These are phyloP conservation scores for Manacus vitellinus DNA, from an alignment of 2,113 vertebrate species.

Conservation along the genomic window DNA sequence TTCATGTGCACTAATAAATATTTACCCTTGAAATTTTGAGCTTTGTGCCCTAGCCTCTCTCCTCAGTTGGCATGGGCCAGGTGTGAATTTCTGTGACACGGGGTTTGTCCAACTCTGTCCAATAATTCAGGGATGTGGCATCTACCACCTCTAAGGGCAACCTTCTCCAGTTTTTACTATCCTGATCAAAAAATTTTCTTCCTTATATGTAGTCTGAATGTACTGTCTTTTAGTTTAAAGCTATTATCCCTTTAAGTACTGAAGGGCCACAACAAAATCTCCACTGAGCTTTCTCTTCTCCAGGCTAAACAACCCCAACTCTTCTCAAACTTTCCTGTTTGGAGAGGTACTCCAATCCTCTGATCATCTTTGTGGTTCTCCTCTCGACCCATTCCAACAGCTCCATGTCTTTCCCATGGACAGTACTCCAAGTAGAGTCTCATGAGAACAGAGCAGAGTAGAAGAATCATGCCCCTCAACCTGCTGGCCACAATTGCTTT, in stretches of 20 bases:
- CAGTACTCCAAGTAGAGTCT: background rate
- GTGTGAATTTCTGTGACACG: background rate
- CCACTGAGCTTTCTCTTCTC: background rate
- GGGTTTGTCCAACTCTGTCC: background rate
- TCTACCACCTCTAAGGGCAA: background rate
- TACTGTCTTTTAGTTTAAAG: background rate
- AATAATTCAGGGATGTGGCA: background rate
- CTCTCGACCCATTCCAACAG: background rate
- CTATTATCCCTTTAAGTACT: background rate
- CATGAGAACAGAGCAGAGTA: rapidly evolving
- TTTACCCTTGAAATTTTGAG: background rate
- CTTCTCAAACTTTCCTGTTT: background rate
- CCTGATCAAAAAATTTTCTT: background rate
- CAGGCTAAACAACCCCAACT: background rate
- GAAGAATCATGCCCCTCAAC: rapidly evolving
- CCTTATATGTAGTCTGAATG: rapidly evolving
- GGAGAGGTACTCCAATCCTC: background rate
- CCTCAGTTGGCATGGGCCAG: background rate
- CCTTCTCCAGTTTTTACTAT: background rate
- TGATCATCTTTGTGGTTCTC: background rate
- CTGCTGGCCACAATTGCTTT: background rate
- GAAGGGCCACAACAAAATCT: background rate
- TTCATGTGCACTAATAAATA: background rate
- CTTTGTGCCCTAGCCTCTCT: background rate
- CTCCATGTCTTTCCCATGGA: rapidly evolving